phyloP scores from a whole-genome alignment of 2,797 vertebrate genomes.

The Naso thynnoides region DNA sequence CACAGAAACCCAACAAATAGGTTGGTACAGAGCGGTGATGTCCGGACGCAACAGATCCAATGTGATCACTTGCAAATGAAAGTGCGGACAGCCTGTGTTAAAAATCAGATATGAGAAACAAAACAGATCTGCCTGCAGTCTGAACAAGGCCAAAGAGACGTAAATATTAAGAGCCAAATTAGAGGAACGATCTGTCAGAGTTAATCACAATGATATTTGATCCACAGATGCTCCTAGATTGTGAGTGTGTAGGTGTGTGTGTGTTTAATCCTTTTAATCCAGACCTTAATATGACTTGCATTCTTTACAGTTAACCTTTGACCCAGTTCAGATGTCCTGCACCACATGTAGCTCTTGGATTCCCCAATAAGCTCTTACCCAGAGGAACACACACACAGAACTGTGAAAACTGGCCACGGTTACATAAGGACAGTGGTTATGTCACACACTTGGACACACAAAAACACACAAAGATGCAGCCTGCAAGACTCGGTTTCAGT shows the following conservation, averaged over 20 bases:
- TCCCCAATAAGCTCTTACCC: constrained; percentile 21
- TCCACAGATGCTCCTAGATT: constrained; percentile 10
- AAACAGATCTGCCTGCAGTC: too few species aligned
- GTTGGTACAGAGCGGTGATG: too few species aligned
- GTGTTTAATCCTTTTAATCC: constrained; percentile 17
- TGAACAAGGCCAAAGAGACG: too few species aligned
- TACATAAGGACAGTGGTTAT: constrained; percentile 57
- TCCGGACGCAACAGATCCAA: too few species aligned
- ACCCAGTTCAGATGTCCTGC: constrained; percentile 46
- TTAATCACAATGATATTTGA: neutral
- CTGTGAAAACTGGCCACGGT: constrained; percentile 14
- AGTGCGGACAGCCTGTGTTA: too few species aligned
- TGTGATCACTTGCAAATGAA: too few species aligned
- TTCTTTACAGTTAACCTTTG: constrained; percentile 68
- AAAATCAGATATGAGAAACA: too few species aligned
- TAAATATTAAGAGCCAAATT: neutral
- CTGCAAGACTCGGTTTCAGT: constrained; percentile 27
- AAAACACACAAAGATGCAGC: constrained; percentile 20
- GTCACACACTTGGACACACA: constrained; percentile 40
- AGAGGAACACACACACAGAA: constrained; percentile 7
- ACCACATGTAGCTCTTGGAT: constrained; percentile 34
- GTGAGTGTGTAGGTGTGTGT: constrained; percentile 28
- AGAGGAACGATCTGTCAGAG: neutral
- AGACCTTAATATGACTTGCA: constrained; percentile 45
- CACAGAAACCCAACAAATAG: too few species aligned